phyloP scores from a whole-genome alignment of 2,113 vertebrate species.

The Rhinolophus ferrumequinum region DNA sequence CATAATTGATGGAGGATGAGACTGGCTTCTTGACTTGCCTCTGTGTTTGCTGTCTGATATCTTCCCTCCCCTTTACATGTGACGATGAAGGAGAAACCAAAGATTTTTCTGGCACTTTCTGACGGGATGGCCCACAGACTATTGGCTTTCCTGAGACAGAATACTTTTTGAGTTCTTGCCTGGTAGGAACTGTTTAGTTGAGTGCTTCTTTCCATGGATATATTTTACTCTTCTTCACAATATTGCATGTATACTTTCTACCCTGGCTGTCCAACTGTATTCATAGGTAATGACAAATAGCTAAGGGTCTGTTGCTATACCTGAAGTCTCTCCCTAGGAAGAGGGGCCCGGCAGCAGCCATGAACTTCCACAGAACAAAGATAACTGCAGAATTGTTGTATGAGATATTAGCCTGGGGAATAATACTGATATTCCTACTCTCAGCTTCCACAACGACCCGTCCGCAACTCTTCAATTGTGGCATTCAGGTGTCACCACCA shows the following conservation, averaged over 20 bases:
- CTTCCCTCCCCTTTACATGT: not conserved
- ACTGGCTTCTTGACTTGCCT: constrained; percentile 69
- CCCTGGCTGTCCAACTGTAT: not conserved
- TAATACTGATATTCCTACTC: constrained; percentile 45
- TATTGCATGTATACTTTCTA: not conserved
- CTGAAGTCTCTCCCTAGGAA: not conserved
- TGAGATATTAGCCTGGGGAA: constrained; percentile 58
- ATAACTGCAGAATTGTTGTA: not conserved
- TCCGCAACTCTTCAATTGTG: not conserved
- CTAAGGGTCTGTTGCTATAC: not conserved
- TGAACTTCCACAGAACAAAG: constrained; percentile 4
- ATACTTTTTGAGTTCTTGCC: not conserved
- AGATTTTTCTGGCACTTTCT: not conserved
- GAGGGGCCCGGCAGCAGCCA: not conserved
- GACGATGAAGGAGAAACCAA: not conserved
- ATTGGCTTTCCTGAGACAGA: not conserved
- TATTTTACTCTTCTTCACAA: not conserved
- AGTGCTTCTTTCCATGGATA: not conserved
- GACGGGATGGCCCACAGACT: not conserved
- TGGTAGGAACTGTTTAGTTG: constrained; percentile 51
- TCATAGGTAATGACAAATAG: not conserved
- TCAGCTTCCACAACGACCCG: not conserved
- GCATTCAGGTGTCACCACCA: constrained; percentile 52
- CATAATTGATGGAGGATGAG: constrained; percentile 87
- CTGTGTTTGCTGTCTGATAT: constrained; percentile 14